Conservation (phyloP, 2,113 vertebrate genomes). For the Tragelaphus imberbis region DNA sequence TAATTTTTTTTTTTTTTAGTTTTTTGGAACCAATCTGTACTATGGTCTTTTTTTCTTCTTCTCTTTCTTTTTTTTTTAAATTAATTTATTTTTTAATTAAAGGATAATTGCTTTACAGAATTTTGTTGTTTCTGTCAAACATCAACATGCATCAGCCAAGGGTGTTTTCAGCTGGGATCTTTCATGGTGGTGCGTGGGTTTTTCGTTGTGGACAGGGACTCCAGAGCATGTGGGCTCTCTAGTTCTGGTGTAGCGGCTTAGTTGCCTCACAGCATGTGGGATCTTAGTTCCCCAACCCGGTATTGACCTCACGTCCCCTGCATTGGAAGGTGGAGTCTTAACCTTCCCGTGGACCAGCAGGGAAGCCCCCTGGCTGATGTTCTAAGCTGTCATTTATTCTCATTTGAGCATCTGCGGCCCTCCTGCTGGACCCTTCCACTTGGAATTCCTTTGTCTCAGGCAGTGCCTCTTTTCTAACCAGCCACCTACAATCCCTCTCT, state of each 20-base stretch:
- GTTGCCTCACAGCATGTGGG: neutral
- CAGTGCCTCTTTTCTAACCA: neutral
- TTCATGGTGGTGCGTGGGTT: accelerated
- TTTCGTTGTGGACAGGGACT: neutral
- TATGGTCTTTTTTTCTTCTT: neutral
- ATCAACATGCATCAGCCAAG: neutral
- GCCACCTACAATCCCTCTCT: neutral
- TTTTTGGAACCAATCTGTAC: neutral
- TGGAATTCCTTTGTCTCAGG: neutral
- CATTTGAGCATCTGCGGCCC: neutral
- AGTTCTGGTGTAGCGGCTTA: neutral
- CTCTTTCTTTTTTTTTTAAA: neutral
- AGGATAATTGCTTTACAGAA: neutral
- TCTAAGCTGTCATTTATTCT: neutral
- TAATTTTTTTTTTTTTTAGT: neutral
- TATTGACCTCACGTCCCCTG: neutral
- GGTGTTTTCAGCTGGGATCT: neutral
- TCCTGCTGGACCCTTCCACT: neutral
- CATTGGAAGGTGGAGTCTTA: neutral
- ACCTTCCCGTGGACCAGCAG: neutral
- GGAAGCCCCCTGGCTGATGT: neutral
- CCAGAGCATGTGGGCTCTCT: neutral
- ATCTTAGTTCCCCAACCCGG: neutral
- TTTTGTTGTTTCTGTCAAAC: neutral
- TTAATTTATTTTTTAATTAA: neutral